A percentile compares a stretch with the other conserved stretches of the same genome.
These are phyloP conservation scores for Okapia johnstoni DNA, from an alignment of 2,113 vertebrate genomes.

Conservation along the genomic window DNA sequence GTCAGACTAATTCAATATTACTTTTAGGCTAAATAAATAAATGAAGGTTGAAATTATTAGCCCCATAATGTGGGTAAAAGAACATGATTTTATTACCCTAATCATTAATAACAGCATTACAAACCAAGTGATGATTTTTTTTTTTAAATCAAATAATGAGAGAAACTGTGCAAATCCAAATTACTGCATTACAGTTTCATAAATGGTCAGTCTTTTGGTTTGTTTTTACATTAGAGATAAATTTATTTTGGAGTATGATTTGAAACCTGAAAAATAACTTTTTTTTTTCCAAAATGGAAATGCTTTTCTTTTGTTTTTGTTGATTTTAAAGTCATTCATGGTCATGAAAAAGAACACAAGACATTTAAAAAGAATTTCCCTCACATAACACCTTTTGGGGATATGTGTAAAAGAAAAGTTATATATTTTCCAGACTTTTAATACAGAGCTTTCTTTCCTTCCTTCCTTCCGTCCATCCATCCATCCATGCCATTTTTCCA, in stretches of 20 bases:
- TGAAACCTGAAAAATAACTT: background rate
- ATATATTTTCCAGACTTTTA: background rate
- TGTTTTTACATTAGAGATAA: constrained; percentile 1
- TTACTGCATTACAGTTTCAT: background rate
- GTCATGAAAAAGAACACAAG: background rate
- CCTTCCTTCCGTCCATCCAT: background rate
- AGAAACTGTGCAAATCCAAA: background rate
- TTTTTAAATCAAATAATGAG: background rate
- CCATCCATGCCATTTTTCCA: background rate
- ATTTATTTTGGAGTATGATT: background rate
- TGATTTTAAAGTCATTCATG: background rate
- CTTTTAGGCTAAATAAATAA: constrained; percentile 1
- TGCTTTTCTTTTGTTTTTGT: background rate
- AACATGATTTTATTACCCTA: constrained; percentile 33
- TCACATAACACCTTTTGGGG: background rate
- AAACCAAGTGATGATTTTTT: background rate
- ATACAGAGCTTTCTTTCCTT: background rate
- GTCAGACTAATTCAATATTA: constrained; percentile 57
- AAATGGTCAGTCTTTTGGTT: background rate
- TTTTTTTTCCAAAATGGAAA: background rate
- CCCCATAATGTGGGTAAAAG: background rate
- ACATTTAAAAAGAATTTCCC: background rate
- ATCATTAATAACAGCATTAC: constrained; percentile 25
- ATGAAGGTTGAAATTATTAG: constrained; percentile 21
- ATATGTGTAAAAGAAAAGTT: background rate